Base-by-base conservation (phyloP, 2,888 invertebrate genomes). In the Amphipyra tragopoginis region DNA sequence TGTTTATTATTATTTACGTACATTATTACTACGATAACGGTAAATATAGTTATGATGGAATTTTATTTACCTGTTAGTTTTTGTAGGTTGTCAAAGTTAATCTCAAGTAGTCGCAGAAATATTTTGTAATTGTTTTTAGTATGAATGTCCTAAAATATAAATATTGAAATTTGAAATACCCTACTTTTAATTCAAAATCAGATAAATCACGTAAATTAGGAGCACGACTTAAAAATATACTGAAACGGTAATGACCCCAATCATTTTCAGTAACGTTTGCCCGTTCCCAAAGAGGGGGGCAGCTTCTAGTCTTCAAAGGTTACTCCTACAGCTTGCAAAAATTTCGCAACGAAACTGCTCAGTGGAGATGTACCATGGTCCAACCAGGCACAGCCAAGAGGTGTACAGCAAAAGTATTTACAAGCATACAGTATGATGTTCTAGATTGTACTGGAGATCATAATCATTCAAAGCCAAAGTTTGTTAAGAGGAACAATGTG, bases 331-430 rank as follows among this genome's bases (percentile, higher is more conserved):
- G 79, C 42, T 62, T 77, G 33, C 75, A 67, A 53, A 62, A 55
- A 11, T 65, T 52, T 36, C 84, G 73, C 52, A 54, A 85, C 42
- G 80, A 84, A 5, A 61, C 84, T 8, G 68, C 75, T 0, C 84
- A 85, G 1, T 91, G 91, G 91, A 83, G 84, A 38, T 91, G 91
- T 57, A 86, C 88, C n/a, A 90, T 90, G 90, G 83, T 78, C 0
- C 83, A 84, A 52, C 81, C 84, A 1, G 88, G 88, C 0, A 87
- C 89, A 0, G 58, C 77, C 0, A 88, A 82, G 49, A 73, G 88
- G 10, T 91, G 91, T 56, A 84, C 81, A 0, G 91, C 90, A 0
- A 91, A 84, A 55, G 55, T 91, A 0, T 84, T 82, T 56, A 90
- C 90, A 0, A 84, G 68, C 33, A 29, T 51, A 7, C 34, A 77